These are phyloP conservation scores for Bos javanicus DNA, from an alignment of 2,113 vertebrate species.

Conservation along the genomic window DNA sequence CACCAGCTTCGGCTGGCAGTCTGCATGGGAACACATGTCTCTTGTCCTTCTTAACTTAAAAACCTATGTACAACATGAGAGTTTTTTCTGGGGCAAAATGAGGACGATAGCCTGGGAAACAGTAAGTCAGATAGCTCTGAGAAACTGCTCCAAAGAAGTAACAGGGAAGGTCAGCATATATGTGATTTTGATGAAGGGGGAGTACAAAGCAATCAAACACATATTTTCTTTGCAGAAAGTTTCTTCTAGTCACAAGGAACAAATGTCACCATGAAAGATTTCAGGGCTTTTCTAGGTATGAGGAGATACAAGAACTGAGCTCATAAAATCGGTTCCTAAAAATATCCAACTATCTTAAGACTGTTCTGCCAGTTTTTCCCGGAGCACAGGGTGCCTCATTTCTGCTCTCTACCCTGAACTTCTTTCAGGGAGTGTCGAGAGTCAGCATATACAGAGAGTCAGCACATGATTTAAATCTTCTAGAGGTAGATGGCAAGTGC, in stretches of 20 bases:
- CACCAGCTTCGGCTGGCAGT: too few relatives aligned
- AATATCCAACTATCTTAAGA: not conserved
- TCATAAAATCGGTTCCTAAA: not conserved
- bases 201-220: not conserved
- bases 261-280: not conserved
- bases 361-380: not conserved
- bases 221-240: not conserved
- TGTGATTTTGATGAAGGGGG: not conserved
- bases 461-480: not conserved
- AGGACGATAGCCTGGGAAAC: not conserved
- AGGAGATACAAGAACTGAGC: not conserved
- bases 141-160: not conserved
- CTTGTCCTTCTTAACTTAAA: not conserved
- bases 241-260: not conserved
- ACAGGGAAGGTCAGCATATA: not conserved
- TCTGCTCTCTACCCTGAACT: not conserved
- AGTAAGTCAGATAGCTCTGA: not conserved
- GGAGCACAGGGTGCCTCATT: not conserved
- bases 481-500: not conserved
- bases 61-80: not conserved
- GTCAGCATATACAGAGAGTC: not conserved
- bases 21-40: too few relatives aligned
- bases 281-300: not conserved
- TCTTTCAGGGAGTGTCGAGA: not conserved
- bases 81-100: not conserved